Evolutionary conservation across 2,888 invertebrate genomes (phyloP), one percentile per base, ranked within the genome.

Genomic region (Ophion ventricosus): DNA sequence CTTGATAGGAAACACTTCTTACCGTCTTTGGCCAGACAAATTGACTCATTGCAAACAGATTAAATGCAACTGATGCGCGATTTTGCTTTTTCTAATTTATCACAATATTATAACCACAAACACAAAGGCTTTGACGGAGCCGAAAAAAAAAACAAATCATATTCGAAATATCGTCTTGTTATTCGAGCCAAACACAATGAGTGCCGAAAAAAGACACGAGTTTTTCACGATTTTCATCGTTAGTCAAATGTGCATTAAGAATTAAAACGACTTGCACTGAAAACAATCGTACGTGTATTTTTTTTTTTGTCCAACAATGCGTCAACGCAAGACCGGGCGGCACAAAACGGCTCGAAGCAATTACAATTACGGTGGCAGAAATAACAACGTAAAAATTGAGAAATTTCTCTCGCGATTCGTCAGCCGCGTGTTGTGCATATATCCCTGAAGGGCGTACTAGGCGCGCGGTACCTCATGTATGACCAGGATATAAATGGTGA

Each of bases 401-500:
- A 63, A 78, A 84, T 73, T 70, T 76, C 56, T 66, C 25, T 29
- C 26, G 64, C 64, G 29, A 35, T 35, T 40, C 20, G 17, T 29
- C 23, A 56, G 56, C 29, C 63, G 78, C 23, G 54, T n/a, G 43
- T 40, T 64, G 64, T 57, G 66, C 40, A 66, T 49, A 14, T 49
- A 49, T 76, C 76, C 76, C 76, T 57, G 76, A 76, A 76, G 76
- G 76, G 66, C 81, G 61, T 76, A 76, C 67, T 70, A 26, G 61
- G 76, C 70, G 23, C 54, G 85, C 86, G 82, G 81, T 82, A 87
- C 70, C 76, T 85, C 87, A 88, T 84, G 91, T 89, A 89, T 90
- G 90, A 89, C 90, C 70, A 73, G 85, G 86, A 88, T 89, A 91
- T 91, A 91, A 91, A 91, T 89, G 88, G 91, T 89, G 91, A 90